Evolutionary conservation across 2,797 vertebrate genomes (phyloP).

Genomic region (Prunella strophiata): DNA sequence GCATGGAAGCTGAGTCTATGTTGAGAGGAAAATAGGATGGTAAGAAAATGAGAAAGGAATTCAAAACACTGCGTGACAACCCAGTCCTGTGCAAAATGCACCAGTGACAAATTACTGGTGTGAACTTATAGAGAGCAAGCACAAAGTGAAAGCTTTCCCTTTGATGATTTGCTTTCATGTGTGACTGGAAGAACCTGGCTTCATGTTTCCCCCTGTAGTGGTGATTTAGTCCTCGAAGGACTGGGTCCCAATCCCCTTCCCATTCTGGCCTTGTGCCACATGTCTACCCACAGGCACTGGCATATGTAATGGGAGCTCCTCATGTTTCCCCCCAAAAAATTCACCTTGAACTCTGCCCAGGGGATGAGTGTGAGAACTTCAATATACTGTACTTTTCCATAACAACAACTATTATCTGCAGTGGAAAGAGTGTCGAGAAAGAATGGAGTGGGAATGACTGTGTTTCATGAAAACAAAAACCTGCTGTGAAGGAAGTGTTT

Average conservation of each 20-base stretch:
- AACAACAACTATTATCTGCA: background rate
- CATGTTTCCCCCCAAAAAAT: background rate
- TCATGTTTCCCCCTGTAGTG: background rate
- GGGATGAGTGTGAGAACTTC: background rate
- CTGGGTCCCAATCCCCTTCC: background rate
- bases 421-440: background rate
- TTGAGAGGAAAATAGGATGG: background rate
- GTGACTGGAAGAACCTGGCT: background rate
- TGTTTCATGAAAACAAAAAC: background rate
- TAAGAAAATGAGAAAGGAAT: background rate
- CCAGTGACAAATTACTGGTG: background rate
- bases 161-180: background rate
- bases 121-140: fast-evolving
- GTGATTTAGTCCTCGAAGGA: background rate
- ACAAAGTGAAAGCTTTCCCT: background rate
- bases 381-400: background rate
- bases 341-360: background rate
- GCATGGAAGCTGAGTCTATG: background rate
- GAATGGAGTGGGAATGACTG: background rate
- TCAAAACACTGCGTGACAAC: background rate
- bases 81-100: background rate
- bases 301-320: background rate
- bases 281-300: background rate
- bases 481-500: background rate
- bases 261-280: background rate